Percentiles rank a stretch among this genome's conserved stretches.
phyloP scores from a whole-genome alignment of 2,797 vertebrate species.

The Protosalanx chinensis region DNA sequence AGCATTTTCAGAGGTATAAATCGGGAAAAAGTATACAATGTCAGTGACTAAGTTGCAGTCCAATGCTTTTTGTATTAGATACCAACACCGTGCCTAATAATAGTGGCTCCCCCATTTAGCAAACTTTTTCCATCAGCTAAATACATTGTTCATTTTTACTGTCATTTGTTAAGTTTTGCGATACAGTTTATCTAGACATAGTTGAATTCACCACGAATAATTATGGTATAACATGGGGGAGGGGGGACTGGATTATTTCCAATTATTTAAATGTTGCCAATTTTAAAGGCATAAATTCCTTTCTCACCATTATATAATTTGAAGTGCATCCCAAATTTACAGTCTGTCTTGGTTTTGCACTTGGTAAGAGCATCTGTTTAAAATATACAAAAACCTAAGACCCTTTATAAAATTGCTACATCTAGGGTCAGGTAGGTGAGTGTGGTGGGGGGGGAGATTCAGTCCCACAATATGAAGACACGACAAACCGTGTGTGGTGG shows the following conservation, averaged over 20 bases:
- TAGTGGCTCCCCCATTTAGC: background rate
- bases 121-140: conserved; percentile 14
- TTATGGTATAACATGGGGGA: background rate
- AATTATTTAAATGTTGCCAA: background rate
- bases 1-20: conserved; percentile 15
- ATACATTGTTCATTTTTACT: background rate
- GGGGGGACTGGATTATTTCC: background rate
- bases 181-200: background rate
- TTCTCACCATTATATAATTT: conserved; percentile 11
- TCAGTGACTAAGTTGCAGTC: conserved; percentile 40
- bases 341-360: conserved; percentile 63
- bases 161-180: background rate
- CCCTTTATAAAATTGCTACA: conserved; percentile 75
- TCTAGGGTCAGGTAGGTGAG: conserved; percentile 69
- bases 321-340: conserved; percentile 67
- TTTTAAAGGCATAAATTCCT: conserved; percentile 62
- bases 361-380: conserved; percentile 67
- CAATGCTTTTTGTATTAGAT: conserved; percentile 42
- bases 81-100: conserved; percentile 8
- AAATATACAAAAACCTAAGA: conserved; percentile 67
- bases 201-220: background rate
- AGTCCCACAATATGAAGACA: conserved; percentile 70
- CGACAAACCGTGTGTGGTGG: conserved; percentile 43
- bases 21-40: conserved; percentile 11
- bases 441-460: conserved; percentile 62